Conservation (phyloP, 2,888 invertebrate genomes). For the Icerya purchasi region DNA sequence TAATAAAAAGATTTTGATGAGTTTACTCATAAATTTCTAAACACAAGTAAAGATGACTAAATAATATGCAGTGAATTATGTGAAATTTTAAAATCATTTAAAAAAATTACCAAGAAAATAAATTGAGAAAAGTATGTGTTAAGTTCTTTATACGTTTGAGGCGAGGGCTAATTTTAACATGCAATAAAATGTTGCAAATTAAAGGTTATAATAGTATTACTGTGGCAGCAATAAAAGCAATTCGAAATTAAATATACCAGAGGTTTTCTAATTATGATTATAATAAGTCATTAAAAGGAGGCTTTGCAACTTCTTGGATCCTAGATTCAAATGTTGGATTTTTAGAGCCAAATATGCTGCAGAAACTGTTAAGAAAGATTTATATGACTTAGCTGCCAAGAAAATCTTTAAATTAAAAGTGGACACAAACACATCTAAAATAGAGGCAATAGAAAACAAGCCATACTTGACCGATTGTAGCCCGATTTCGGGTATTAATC, state of each 20-base stretch:
- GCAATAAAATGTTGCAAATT: not conserved
- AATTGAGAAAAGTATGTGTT: not conserved
- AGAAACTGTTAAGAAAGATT: not conserved
- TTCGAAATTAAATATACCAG: not conserved
- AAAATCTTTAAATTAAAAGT: not conserved
- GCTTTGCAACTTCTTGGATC: too few species aligned
- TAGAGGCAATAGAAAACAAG: not conserved
- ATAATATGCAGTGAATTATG: not conserved
- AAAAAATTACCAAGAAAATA: not conserved
- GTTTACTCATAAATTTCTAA: not conserved
- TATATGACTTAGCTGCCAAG: not conserved
- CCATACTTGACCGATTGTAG: too few species aligned
- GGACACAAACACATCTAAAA: not conserved
- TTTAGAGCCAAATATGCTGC: not conserved
- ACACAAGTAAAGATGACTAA: not conserved
- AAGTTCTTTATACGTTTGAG: not conserved
- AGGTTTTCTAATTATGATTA: not conserved
- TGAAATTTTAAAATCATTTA: not conserved
- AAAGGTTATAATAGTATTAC: not conserved
- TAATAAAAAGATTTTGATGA: not conserved
- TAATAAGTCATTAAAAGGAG: too few species aligned
- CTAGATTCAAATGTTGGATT: not conserved
- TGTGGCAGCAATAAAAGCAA: not conserved
- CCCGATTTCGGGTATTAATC: too few species aligned
- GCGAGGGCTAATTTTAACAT: not conserved